Percentiles rank a stretch among this genome's conserved stretches.
Conservation (phyloP, 2,797 vertebrate species). For the Uromys caudimaculatus region DNA sequence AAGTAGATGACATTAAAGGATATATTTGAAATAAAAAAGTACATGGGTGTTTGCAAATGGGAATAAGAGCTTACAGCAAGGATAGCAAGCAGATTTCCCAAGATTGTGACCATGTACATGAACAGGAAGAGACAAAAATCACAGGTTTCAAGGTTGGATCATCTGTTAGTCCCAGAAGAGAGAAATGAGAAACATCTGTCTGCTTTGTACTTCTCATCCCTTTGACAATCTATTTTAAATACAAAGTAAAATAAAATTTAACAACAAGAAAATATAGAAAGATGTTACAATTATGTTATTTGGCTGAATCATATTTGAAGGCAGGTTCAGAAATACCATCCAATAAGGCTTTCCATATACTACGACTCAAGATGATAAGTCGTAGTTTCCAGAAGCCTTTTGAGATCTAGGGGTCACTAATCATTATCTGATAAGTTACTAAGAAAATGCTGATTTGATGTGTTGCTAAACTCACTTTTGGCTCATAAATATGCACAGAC, state of each 20-base stretch:
- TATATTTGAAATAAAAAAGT: slow-evolving; percentile 45
- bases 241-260: background rate
- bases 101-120: slow-evolving; percentile 21
- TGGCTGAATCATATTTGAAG: background rate
- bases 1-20: slow-evolving; percentile 46
- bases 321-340: background rate
- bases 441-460: background rate
- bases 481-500: background rate
- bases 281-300: background rate
- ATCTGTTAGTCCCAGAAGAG: slow-evolving; percentile 38
- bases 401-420: background rate
- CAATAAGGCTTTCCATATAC: background rate
- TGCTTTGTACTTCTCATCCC: background rate
- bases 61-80: background rate
- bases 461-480: background rate
- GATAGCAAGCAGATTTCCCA: slow-evolving; percentile 64
- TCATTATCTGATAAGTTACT: background rate
- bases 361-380: too few species aligned
- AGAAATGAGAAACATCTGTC: slow-evolving; percentile 9
- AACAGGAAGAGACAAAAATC: slow-evolving; percentile 26
- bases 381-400: background rate
- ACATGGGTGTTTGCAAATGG: slow-evolving; percentile 51
- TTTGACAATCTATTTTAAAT: background rate
- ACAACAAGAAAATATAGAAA: background rate
- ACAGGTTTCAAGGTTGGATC: background rate